phyloP scores from a whole-genome alignment of 2,888 invertebrate genomes.

The Melieria omissa region DNA sequence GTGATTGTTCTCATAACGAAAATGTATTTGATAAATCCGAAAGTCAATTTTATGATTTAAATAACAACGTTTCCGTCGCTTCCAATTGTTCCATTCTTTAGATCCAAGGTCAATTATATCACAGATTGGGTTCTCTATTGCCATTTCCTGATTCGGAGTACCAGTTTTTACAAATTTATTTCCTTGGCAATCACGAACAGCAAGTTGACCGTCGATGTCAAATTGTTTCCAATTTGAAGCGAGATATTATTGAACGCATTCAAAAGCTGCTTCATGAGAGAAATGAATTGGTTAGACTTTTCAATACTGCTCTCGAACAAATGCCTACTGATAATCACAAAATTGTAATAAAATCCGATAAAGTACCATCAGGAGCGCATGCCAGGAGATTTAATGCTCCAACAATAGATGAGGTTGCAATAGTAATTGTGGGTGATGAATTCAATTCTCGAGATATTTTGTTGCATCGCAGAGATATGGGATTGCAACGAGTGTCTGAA shows the following conservation, averaged over 20 bases:
- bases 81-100: slow-evolving; percentile 2
- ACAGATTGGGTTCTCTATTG: slow-evolving; percentile 4
- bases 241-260: slow-evolving; percentile 6
- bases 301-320: slow-evolving; percentile 18
- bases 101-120: slow-evolving; percentile 14
- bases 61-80: background rate
- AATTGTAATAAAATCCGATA: slow-evolving; percentile 18
- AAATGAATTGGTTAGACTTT: slow-evolving; percentile 21
- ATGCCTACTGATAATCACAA: slow-evolving; percentile 27
- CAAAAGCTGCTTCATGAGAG: slow-evolving; percentile 20
- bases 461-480: slow-evolving; percentile 22
- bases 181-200: slow-evolving; percentile 6
- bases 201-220: slow-evolving; percentile 16
- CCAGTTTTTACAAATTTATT: too few species aligned
- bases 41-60: background rate
- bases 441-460: slow-evolving; percentile 31
- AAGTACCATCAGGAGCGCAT: slow-evolving; percentile 9
- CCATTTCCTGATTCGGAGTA: slow-evolving; percentile 2
- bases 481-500: slow-evolving; percentile 30
- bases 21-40: too few species aligned
- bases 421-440: slow-evolving; percentile 32
- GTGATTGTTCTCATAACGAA: too few species aligned
- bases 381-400: slow-evolving; percentile 34
- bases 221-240: background rate
- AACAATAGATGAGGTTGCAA: slow-evolving; percentile 28